Conservation (phyloP, 2,797 vertebrate genomes). For the Salmo trutta region DNA sequence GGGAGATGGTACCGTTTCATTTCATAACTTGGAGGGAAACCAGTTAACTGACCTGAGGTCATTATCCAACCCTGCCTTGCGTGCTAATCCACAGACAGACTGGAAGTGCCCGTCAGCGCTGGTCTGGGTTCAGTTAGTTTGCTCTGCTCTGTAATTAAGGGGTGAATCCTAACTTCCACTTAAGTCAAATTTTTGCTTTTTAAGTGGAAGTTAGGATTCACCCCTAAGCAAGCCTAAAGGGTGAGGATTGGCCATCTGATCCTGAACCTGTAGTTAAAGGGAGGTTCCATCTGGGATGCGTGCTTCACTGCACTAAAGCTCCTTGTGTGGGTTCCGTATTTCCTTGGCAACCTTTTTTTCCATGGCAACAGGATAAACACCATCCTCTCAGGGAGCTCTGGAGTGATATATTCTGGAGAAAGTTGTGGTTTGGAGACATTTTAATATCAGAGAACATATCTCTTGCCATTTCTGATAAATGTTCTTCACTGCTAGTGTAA, state of each 20-base stretch:
- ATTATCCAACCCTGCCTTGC: too few relatives aligned
- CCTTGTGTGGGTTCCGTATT: background rate
- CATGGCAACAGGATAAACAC: conserved; percentile 8
- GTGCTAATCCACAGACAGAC: background rate
- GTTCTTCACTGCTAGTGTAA: background rate
- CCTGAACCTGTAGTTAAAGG: background rate
- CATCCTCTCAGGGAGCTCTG: background rate
- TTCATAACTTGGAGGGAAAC: background rate
- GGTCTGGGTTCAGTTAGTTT: conserved; percentile 3
- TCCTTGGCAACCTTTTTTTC: conserved; percentile 5
- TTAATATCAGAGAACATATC: background rate
- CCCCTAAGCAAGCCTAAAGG: background rate
- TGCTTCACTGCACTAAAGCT: background rate
- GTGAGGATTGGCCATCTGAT: too few relatives aligned
- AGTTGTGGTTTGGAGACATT: background rate
- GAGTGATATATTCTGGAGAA: background rate
- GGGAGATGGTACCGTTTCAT: background rate
- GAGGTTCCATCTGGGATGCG: background rate
- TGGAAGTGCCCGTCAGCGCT: background rate
- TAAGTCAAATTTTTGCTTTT: too few relatives aligned
- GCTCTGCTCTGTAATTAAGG: background rate
- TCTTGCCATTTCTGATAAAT: background rate
- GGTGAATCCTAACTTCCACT: too few relatives aligned
- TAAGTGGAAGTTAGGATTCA: background rate
- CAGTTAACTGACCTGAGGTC: too few relatives aligned